phyloP scores from a whole-genome alignment of 2,797 vertebrate genomes.

The Trachurus trachurus region DNA sequence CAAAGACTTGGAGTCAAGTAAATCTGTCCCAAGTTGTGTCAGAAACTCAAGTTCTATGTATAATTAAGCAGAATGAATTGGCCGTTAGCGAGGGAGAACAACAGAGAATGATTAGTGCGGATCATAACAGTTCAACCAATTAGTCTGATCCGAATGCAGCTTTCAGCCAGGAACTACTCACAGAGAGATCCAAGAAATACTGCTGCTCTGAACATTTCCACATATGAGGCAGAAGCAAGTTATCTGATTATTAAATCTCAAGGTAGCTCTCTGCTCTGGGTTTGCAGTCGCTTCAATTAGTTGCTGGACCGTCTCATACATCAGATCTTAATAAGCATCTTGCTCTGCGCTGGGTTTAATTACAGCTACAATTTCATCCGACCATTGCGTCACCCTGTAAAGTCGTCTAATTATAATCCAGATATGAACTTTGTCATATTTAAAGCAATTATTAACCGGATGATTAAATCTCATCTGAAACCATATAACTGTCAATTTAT shows the following conservation, averaged over 20 bases:
- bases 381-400: slow-evolving; percentile 22
- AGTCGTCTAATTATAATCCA: slow-evolving; percentile 50
- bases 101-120: slow-evolving; percentile 73
- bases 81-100: slow-evolving; percentile 72
- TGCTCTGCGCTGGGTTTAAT: slow-evolving; percentile 66
- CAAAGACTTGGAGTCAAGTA: slow-evolving; percentile 36
- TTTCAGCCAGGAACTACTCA: slow-evolving; percentile 34
- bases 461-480: slow-evolving; percentile 10
- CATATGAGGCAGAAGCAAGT: slow-evolving; percentile 39
- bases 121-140: slow-evolving; percentile 74
- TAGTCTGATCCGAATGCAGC: slow-evolving; percentile 63
- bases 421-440: slow-evolving; percentile 32
- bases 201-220: slow-evolving; percentile 40
- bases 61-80: slow-evolving; percentile 76
- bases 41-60: slow-evolving; percentile 58
- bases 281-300: slow-evolving; percentile 72
- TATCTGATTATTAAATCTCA: slow-evolving; percentile 79
- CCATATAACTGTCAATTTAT: slow-evolving; percentile 1
- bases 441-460: slow-evolving; percentile 31
- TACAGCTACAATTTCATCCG: slow-evolving; percentile 65
- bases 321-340: slow-evolving; percentile 83
- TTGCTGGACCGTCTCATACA: slow-evolving; percentile 40
- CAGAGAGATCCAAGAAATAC: slow-evolving; percentile 41
- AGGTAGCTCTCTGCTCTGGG: slow-evolving; percentile 64
- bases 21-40: slow-evolving; percentile 58